phyloP scores from a whole-genome alignment of 2,113 vertebrate genomes.

The Bos javanicus region DNA sequence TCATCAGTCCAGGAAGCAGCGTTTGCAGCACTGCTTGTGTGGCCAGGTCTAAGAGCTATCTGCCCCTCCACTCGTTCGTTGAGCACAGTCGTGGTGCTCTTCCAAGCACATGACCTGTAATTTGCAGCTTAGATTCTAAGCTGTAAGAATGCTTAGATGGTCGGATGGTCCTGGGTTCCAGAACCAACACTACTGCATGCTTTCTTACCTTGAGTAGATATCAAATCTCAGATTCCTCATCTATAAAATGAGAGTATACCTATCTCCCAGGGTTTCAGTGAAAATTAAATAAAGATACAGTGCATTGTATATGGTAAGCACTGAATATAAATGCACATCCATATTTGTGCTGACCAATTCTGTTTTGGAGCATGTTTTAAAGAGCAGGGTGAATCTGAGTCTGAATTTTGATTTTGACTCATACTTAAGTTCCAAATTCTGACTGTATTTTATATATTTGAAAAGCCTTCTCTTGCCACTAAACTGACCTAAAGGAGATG shows the following conservation, averaged over 20 bases:
- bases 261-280: background rate
- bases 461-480: background rate
- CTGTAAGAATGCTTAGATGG: background rate
- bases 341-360: background rate
- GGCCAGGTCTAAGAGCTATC: background rate
- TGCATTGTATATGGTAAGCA: background rate
- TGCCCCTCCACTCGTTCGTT: background rate
- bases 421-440: background rate
- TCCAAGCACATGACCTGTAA: background rate
- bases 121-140: background rate
- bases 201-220: background rate
- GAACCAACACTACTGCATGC: background rate
- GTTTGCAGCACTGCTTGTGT: background rate
- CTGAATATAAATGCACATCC: background rate
- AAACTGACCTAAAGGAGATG: background rate
- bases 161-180: background rate
- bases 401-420: background rate
- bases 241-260: background rate
- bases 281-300: background rate
- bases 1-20: background rate
- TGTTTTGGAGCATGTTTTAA: background rate
- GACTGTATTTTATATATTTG: background rate
- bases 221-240: background rate
- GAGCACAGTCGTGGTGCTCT: background rate
- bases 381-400: background rate